A percentile compares a stretch with the other conserved stretches of the same genome.
Evolutionary conservation across 2,113 vertebrate species (phyloP).

Genomic region (Lagopus leucura): DNA sequence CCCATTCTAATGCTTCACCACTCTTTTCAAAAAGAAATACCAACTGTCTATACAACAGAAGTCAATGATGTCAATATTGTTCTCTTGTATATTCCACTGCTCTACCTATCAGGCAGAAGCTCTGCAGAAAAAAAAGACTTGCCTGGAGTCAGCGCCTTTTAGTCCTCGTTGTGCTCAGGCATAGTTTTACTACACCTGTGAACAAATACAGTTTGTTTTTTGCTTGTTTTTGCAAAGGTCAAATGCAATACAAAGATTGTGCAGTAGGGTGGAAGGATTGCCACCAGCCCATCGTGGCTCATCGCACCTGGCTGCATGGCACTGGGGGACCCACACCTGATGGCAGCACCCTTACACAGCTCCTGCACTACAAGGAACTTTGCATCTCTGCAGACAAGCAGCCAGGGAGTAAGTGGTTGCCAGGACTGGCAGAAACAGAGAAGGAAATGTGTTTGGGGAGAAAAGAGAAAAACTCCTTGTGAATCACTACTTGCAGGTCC

Average conservation of each 20-base stretch:
- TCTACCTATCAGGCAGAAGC: background rate
- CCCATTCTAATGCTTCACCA: too few species aligned
- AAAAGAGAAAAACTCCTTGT: background rate
- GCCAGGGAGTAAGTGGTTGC: background rate
- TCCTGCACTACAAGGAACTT: background rate
- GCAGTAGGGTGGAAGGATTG: background rate
- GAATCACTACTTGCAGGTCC: background rate
- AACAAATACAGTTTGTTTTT: rapidly evolving
- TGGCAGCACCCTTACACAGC: too few species aligned
- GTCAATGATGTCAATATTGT: background rate
- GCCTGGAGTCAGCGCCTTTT: background rate
- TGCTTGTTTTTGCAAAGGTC: background rate
- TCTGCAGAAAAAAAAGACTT: background rate
- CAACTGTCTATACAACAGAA: background rate
- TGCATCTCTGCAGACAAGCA: background rate
- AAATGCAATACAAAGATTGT: background rate
- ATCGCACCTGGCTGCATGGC: background rate
- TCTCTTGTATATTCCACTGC: background rate
- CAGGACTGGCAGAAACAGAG: background rate
- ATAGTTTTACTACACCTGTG: background rate
- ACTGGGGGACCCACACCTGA: background rate
- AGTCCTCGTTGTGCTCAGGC: background rate
- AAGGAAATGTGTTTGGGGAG: background rate
- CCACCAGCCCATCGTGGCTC: rapidly evolving
- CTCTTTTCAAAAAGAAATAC: too few species aligned